Evolutionary conservation across 2,888 invertebrate species (phyloP).

Genomic region (Gerosis bhagava): DNA sequence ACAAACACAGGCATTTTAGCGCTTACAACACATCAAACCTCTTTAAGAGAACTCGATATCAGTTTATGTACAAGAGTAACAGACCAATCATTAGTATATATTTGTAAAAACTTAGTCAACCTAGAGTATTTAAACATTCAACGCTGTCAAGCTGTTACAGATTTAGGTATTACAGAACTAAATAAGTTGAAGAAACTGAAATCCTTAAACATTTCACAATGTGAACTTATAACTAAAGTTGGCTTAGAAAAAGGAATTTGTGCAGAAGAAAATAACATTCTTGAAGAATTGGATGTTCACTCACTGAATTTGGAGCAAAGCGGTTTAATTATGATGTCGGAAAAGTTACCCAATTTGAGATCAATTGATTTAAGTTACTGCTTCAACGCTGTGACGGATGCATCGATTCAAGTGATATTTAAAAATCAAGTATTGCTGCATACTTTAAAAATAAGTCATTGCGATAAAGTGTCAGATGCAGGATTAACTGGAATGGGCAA

Average conservation of each 20-base stretch:
- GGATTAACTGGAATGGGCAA: constrained; percentile 87
- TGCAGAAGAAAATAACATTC: constrained; percentile 60
- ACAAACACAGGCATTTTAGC: constrained; percentile 80
- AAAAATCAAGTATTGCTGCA: constrained; percentile 82
- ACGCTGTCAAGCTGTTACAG: constrained; percentile 85
- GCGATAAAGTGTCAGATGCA: constrained; percentile 86
- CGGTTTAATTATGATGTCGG: constrained; percentile 83
- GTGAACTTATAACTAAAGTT: constrained; percentile 83
- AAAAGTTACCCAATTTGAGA: constrained; percentile 79
- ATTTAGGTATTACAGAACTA: constrained; percentile 81
- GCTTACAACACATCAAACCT: constrained; percentile 79
- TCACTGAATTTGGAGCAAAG: constrained; percentile 84
- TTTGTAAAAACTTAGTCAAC: constrained; percentile 81
- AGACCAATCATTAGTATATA: constrained; percentile 82
- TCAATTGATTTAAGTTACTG: constrained; percentile 86
- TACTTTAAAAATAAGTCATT: constrained; percentile 84
- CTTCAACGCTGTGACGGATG: constrained; percentile 87
- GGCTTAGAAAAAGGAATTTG: constrained; percentile 85
- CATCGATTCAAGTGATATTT: constrained; percentile 85
- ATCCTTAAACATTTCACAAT: constrained; percentile 85
- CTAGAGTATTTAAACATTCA: constrained; percentile 84
- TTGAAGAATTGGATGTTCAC: constrained; percentile 81
- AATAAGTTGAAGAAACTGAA: constrained; percentile 78
- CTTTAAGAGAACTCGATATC: constrained; percentile 82
- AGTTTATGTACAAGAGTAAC: constrained; percentile 85